Evolutionary conservation across 2,113 vertebrate genomes (phyloP).

Genomic region (Rhinichthys klamathensis): DNA sequence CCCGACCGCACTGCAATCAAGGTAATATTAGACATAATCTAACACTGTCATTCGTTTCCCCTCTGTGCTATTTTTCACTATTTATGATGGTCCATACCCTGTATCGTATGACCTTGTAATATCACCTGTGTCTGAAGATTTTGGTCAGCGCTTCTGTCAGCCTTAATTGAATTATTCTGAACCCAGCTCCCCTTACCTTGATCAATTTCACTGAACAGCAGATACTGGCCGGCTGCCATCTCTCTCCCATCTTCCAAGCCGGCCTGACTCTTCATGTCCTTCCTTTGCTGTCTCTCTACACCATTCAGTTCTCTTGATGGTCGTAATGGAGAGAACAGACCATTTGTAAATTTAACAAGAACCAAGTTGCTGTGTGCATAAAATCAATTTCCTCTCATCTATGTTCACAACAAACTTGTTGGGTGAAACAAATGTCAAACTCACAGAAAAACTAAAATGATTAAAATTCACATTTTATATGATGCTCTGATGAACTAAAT

Average conservation of each 20-base stretch:
- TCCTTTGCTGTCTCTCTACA: constrained; percentile 44
- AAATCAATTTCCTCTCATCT: constrained; percentile 30
- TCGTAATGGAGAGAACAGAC: constrained; percentile 51
- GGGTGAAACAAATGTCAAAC: background rate
- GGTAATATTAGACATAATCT: background rate
- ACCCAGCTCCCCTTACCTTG: constrained; percentile 44
- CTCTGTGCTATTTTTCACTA: background rate
- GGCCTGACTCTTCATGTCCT: constrained; percentile 41
- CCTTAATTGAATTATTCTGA: constrained; percentile 56
- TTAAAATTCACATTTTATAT: background rate
- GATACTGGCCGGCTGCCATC: constrained; percentile 50
- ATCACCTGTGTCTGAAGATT: constrained; percentile 46
- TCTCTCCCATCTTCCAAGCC: constrained; percentile 28
- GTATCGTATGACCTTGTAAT: constrained; percentile 51
- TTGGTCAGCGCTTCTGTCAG: constrained; percentile 57
- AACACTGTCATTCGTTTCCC: constrained; percentile 29
- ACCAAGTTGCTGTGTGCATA: background rate
- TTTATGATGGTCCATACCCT: background rate
- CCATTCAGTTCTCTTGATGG: constrained; percentile 37
- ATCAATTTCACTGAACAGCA: constrained; percentile 56
- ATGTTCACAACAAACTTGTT: background rate
- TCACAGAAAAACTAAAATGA: constrained; percentile 29
- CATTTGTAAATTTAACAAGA: constrained; percentile 33
- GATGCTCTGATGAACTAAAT: background rate
- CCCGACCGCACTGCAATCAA: background rate